phyloP scores from a whole-genome alignment of 2,888 invertebrate genomes.

The Acleris sparsana region DNA sequence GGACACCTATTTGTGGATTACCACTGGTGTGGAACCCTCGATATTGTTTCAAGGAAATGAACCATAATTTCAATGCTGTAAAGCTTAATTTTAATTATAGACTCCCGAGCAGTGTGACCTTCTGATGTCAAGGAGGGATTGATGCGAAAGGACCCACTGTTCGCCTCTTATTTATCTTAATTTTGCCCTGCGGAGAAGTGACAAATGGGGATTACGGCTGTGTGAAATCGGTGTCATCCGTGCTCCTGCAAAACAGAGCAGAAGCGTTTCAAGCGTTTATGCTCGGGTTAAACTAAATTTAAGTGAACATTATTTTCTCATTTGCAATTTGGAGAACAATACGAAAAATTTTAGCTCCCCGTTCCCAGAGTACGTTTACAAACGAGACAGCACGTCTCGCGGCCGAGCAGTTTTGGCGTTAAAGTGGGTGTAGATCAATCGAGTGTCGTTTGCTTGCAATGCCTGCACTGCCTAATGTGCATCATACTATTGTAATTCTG shows the following conservation, averaged over 20 bases:
- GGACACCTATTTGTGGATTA: slow-evolving; percentile 81
- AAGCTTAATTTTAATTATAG: slow-evolving; percentile 54
- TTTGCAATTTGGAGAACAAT: slow-evolving; percentile 26
- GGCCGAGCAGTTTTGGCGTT: neutral
- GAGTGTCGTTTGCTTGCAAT: slow-evolving; percentile 4
- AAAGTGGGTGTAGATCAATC: slow-evolving; percentile 9
- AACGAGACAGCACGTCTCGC: slow-evolving; percentile 17
- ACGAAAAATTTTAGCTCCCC: slow-evolving; percentile 17
- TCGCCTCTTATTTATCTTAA: slow-evolving; percentile 73
- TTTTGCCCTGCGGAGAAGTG: slow-evolving; percentile 73
- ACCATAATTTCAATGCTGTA: slow-evolving; percentile 57
- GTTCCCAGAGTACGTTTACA: slow-evolving; percentile 8
- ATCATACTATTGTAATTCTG: slow-evolving; percentile 1
- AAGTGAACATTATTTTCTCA: slow-evolving; percentile 32
- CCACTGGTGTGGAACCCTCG: slow-evolving; percentile 63
- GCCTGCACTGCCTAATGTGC: slow-evolving; percentile 4
- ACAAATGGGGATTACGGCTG: slow-evolving; percentile 70
- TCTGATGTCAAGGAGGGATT: slow-evolving; percentile 50
- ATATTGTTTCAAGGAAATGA: slow-evolving; percentile 56
- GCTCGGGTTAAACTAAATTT: slow-evolving; percentile 30
- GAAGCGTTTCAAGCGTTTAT: slow-evolving; percentile 27
- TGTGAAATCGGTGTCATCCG: slow-evolving; percentile 61
- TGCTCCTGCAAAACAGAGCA: slow-evolving; percentile 35
- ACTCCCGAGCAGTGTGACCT: slow-evolving; percentile 50
- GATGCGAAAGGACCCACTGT: slow-evolving; percentile 73